phyloP scores from a whole-genome alignment of 1,140 invertebrate genomes.

The Drosophila ambigua region DNA sequence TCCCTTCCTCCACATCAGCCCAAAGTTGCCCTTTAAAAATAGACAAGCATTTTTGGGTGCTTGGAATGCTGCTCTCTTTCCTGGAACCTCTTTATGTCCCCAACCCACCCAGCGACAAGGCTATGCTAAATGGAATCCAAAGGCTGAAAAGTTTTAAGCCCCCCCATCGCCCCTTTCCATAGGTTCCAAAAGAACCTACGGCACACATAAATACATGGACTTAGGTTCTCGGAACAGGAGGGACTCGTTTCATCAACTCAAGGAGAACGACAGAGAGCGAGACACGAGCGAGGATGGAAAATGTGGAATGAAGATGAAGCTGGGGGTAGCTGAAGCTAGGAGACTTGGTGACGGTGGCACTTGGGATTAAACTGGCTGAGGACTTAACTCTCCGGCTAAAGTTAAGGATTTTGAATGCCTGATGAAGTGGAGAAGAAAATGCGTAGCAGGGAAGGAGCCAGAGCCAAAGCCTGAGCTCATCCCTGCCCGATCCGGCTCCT shows the following conservation, averaged over 20 bases:
- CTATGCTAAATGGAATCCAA: conserved; percentile 48
- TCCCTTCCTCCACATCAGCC: background rate
- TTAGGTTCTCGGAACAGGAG: conserved; percentile 31
- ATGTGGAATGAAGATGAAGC: background rate
- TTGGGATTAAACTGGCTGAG: conserved; percentile 72
- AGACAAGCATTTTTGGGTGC: conserved; percentile 39
- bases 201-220: conserved; percentile 60
- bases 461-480: conserved; percentile 18
- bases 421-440: conserved; percentile 22
- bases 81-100: background rate
- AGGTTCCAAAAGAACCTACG: conserved; percentile 19
- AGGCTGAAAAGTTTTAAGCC: conserved; percentile 41
- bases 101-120: conserved; percentile 5
- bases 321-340: background rate
- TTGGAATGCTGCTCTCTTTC: conserved; percentile 7
- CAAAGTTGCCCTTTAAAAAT: conserved; percentile 58
- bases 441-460: background rate
- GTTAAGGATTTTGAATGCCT: conserved; percentile 58
- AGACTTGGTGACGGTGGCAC: conserved; percentile 33
- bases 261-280: conserved; percentile 44
- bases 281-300: background rate
- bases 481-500: background rate
- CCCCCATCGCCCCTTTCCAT: background rate
- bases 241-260: conserved; percentile 56
- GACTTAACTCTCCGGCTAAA: conserved; percentile 71